Evolutionary conservation across 2,888 invertebrate species (phyloP), one percentile per base, ranked within the genome.

Genomic region (Phengaris alcon): DNA sequence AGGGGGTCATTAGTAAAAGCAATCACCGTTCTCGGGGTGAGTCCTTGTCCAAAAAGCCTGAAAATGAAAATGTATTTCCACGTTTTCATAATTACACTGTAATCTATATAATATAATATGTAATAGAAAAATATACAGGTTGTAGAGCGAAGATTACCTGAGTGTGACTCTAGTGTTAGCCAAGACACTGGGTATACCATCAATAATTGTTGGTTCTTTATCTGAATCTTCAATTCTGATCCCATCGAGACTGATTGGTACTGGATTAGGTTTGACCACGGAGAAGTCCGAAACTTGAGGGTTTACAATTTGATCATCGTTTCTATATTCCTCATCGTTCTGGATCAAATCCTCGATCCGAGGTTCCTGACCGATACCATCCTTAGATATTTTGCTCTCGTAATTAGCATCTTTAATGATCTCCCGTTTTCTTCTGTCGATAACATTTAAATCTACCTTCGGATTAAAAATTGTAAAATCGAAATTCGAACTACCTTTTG

Each of bases 11-110:
- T 94, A 0, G 97, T 97, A 84, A 97, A 97, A 0, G 96, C 95
- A 74, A 98, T 94, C 72, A 95, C 90, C 0, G 97, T 96, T 76
- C 94, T 87, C 0, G 94, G 85, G 0, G 95, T 95, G 76, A 98
- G 91, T 3, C 96, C 96, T 9, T 88, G 88, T 0, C 98, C 98
- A 85, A 97, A 97, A 54, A 98, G 83, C 73, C 97, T 95, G 81
- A 44, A 73, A 76, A 54, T 51, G n/a, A 22, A 5, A 64, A 12
- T n/a, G 35, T 69, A 22, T 64, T 64, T 22, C 22, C 1, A 22
- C 22, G 22, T 22, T 22, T 22, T 22, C 22, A 22, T 22, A 22
- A 22, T 64, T 6, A 22, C 35, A 35, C 35, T 2, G 35, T 35
- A 35, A 35, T 35, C 35, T 1, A 35, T 35, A 35, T 35, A 3